phyloP scores from a whole-genome alignment of 2,797 vertebrate species.

The Alosa sapidissima region DNA sequence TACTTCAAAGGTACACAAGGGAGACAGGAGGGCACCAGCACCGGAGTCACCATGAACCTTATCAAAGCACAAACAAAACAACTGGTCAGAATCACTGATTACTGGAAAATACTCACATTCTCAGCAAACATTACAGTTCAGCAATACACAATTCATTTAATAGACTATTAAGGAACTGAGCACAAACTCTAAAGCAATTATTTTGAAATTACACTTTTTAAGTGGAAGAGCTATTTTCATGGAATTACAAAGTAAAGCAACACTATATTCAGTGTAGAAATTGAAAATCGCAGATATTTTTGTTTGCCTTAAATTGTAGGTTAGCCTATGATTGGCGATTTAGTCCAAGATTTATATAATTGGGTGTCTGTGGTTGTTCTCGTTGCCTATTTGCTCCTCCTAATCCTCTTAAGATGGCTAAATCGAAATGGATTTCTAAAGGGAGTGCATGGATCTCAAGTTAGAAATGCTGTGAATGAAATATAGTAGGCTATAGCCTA shows the following conservation, averaged over 20 bases:
- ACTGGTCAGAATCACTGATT: constrained; percentile 57
- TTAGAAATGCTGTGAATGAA: constrained; percentile 50
- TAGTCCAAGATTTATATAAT: constrained; percentile 29
- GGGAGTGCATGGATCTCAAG: constrained; percentile 24
- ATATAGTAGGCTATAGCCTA: constrained; percentile 40
- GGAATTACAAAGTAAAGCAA: not conserved
- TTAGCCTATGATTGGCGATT: constrained; percentile 6
- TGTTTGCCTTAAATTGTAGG: not conserved
- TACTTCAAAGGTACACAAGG: constrained; percentile 52
- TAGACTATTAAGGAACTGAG: no score
- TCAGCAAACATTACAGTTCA: not conserved
- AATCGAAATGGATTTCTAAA: constrained; percentile 50
- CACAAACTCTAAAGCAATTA: not conserved
- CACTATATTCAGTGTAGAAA: not conserved
- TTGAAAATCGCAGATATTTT: not conserved
- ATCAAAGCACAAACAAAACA: constrained; percentile 65
- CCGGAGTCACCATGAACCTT: constrained; percentile 59
- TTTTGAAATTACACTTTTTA: not conserved
- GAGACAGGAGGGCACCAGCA: constrained; percentile 45
- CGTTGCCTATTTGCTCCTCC: constrained; percentile 37
- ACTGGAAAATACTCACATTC: constrained; percentile 27
- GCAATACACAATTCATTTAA: not conserved
- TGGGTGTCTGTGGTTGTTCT: constrained; percentile 45
- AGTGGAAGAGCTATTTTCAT: not conserved
- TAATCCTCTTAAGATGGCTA: constrained; percentile 63